Percentiles rank a stretch among this genome's conserved stretches.
These are phyloP conservation scores for Polyommatus iphigenia DNA, from an alignment of 2,888 invertebrate species.

Conservation along the genomic window DNA sequence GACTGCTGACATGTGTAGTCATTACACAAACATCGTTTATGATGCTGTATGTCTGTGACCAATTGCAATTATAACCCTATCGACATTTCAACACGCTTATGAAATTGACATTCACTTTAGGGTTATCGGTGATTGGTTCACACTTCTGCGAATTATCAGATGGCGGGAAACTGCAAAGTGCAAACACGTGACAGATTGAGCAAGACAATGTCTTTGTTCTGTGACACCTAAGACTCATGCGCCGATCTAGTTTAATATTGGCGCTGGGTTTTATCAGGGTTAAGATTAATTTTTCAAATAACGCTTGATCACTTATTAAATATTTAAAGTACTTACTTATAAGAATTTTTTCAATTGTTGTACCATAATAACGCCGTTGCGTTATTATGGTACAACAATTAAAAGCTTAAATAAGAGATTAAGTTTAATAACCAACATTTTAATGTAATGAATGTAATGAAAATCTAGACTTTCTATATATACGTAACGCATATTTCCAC, in stretches of 20 bases:
- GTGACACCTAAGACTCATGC: constrained; percentile 22
- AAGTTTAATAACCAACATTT: not conserved
- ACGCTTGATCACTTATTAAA: no score
- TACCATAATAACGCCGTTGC: no score
- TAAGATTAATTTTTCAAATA: no score
- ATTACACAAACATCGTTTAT: not conserved
- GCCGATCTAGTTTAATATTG: no score
- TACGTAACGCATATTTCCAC: constrained; percentile 33
- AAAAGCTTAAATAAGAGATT: no score
- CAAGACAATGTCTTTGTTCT: constrained; percentile 54
- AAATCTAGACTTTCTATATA: not conserved
- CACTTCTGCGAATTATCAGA: constrained; percentile 37
- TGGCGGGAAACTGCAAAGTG: constrained; percentile 67
- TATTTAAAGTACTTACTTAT: no score
- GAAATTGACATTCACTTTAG: not conserved
- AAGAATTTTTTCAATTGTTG: no score
- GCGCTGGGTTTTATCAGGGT: no score
- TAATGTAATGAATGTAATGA: constrained; percentile 14
- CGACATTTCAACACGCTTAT: constrained; percentile 1
- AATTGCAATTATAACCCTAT: not conserved
- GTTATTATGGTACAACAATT: no score
- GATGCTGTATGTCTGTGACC: not conserved
- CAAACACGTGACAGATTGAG: constrained; percentile 61
- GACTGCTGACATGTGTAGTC: no score
- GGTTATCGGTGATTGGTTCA: constrained; percentile 34